Conservation (phyloP, 2,888 invertebrate genomes). For the Ephialtes manifestator region DNA sequence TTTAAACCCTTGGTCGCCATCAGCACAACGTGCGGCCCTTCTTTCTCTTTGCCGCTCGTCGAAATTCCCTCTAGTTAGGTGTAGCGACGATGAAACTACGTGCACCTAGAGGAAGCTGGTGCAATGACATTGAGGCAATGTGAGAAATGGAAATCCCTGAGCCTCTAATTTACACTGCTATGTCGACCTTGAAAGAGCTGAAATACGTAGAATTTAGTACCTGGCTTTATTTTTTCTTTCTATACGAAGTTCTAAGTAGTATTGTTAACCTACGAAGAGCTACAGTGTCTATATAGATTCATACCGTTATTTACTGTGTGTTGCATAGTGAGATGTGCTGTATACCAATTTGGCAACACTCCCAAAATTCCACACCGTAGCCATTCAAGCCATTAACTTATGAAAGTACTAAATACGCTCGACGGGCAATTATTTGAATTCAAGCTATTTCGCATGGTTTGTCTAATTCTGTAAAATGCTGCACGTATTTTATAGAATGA, state of each 20-base stretch:
- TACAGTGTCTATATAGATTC: not conserved
- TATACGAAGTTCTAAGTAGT: not conserved
- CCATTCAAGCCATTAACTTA: not conserved
- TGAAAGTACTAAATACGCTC: not conserved
- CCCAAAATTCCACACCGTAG: conserved; percentile 1
- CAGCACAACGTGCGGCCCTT: conserved; percentile 45
- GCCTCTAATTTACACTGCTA: not conserved
- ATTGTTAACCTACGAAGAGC: not conserved
- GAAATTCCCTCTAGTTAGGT: conserved; percentile 26
- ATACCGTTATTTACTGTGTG: not conserved
- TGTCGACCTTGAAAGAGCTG: conserved; percentile 10
- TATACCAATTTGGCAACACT: not conserved
- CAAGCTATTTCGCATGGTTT: not conserved
- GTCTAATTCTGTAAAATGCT: conserved; percentile 3
- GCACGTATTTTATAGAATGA: not conserved
- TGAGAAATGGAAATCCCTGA: conserved; percentile 10
- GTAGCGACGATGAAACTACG: conserved; percentile 27
- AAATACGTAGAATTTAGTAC: not conserved
- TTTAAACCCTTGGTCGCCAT: conserved; percentile 78
- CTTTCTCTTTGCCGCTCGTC: conserved; percentile 39
- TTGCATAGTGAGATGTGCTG: not conserved
- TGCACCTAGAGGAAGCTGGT: not conserved
- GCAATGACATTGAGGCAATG: conserved; percentile 10
- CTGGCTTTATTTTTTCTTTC: conserved; percentile 5
- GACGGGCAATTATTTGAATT: conserved; percentile 19